phyloP scores from a whole-genome alignment of 2,888 invertebrate species.

The Eurois occulta region DNA sequence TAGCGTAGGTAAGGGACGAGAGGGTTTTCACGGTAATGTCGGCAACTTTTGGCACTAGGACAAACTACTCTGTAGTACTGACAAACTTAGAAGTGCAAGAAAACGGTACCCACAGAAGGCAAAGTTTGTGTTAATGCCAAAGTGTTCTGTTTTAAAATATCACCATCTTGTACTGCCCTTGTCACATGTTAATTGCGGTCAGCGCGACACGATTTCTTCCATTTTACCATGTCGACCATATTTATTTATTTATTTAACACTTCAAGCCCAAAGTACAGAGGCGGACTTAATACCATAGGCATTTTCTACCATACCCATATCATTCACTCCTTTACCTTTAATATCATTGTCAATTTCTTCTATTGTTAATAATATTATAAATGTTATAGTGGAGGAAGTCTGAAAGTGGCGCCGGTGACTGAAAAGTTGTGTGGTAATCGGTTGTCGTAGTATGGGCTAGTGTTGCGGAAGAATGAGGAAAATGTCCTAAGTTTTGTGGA shows the following conservation, averaged over 20 bases:
- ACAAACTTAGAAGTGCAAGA: background rate
- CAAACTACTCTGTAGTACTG: conserved; percentile 17
- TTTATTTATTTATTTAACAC: too few relatives aligned
- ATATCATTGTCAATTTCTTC: background rate
- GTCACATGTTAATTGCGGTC: background rate
- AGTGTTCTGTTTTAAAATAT: background rate
- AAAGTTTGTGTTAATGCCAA: background rate
- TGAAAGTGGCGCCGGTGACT: background rate
- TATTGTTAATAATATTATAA: background rate
- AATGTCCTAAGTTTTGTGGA: too few relatives aligned
- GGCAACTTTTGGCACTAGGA: conserved; percentile 32
- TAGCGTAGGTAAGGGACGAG: conserved; percentile 30
- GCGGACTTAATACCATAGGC: too few relatives aligned
- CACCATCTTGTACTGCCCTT: background rate
- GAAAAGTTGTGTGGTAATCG: background rate
- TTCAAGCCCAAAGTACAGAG: too few relatives aligned
- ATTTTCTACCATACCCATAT: too few relatives aligned
- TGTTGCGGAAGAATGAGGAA: background rate
- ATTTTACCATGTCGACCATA: background rate
- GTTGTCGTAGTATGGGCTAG: background rate
- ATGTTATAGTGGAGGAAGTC: background rate
- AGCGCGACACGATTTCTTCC: background rate
- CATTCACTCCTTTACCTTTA: background rate
- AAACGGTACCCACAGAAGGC: conserved; percentile 9
- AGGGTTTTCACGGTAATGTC: conserved; percentile 38